phyloP scores from a whole-genome alignment of 2,113 vertebrate species.

The Brachyistius frenatus region DNA sequence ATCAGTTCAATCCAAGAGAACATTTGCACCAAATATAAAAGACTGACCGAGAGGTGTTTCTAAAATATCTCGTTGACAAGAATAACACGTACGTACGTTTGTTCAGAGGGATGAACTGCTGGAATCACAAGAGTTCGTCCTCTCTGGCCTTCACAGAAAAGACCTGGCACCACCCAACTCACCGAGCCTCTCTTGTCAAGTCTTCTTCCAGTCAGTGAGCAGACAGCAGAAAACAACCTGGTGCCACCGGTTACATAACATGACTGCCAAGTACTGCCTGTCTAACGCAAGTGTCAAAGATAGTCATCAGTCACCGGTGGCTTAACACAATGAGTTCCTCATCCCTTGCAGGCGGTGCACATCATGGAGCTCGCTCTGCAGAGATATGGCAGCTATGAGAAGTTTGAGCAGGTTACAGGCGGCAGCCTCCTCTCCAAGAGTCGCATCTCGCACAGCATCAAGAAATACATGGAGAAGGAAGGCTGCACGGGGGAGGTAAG shows the following conservation, averaged over 20 bases:
- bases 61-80: too few species aligned
- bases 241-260: not conserved
- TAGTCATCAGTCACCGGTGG: not conserved
- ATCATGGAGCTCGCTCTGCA: slow-evolving; percentile 92
- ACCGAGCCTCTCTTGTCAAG: too few species aligned
- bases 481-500: slow-evolving; percentile 95
- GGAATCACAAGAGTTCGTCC: too few species aligned
- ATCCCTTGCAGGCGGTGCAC: slow-evolving; percentile 86
- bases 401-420: slow-evolving; percentile 92
- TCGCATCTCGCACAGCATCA: slow-evolving; percentile 90
- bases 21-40: too few species aligned
- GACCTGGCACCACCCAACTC: too few species aligned
- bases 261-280: not conserved
- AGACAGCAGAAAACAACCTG: too few species aligned
- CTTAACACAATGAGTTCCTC: not conserved
- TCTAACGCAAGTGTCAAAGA: not conserved
- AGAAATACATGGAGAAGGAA: slow-evolving; percentile 96
- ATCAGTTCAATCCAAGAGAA: too few species aligned
- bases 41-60: too few species aligned
- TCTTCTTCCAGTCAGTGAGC: too few species aligned
- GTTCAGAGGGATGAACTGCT: too few species aligned
- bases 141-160: too few species aligned
- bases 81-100: too few species aligned
- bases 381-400: slow-evolving; percentile 93
- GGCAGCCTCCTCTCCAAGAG: slow-evolving; percentile 90